Percentiles rank a stretch among this genome's conserved stretches.
Evolutionary conservation across 2,797 vertebrate species (phyloP).

Genomic region (Lateolabrax maculatus): DNA sequence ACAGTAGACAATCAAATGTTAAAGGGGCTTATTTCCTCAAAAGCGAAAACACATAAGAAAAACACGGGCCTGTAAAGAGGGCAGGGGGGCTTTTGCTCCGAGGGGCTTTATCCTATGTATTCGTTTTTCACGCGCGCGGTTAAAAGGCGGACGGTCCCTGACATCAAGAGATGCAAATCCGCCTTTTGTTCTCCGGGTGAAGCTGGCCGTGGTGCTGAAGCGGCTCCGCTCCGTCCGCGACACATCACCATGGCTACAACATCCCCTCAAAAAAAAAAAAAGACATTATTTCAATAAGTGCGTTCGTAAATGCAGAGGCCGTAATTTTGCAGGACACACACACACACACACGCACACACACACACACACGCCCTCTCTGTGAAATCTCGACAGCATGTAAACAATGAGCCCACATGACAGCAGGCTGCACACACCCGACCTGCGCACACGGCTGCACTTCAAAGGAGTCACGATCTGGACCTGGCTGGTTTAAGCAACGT

Average conservation of each 20-base stretch:
- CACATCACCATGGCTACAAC: conserved; percentile 22
- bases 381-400: conserved; percentile 80
- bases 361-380: conserved; percentile 57
- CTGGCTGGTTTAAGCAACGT: conserved; percentile 32
- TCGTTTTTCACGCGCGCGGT: conserved; percentile 41
- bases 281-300: background rate
- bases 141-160: conserved; percentile 76
- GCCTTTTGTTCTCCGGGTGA: conserved; percentile 88
- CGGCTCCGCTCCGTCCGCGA: conserved; percentile 47
- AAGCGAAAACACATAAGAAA: background rate
- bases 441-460: conserved; percentile 69
- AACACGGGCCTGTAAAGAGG: background rate
- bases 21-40: background rate
- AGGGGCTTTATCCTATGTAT: conserved; percentile 8
- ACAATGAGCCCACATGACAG: conserved; percentile 84
- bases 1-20: background rate
- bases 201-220: conserved; percentile 88
- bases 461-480: conserved; percentile 77
- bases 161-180: conserved; percentile 84
- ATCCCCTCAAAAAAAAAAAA: background rate
- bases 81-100: background rate
- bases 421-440: conserved; percentile 71
- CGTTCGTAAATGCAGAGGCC: background rate
- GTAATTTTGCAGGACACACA: background rate
- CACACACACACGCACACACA: background rate